Base-by-base conservation (phyloP, 1,140 invertebrate genomes). In the Anastrepha ludens region DNA sequence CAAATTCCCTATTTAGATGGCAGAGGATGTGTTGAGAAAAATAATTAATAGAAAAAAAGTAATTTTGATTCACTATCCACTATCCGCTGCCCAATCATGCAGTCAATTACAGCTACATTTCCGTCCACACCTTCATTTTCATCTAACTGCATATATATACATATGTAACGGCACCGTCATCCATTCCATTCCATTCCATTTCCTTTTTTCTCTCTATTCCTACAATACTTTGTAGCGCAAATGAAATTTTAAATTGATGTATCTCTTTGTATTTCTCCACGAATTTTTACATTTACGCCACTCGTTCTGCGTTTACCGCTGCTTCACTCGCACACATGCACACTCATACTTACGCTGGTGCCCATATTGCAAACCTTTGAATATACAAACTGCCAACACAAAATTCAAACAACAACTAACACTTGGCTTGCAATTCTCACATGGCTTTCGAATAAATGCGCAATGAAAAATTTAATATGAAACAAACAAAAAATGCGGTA, bases 401-500 rank as follows among this genome's bases (percentile, higher is more conserved):
- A 44, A 70, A 78, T 78, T 20, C 0, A 67, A 67, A 29, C 20
- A 67, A 67, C 44, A 55, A 78, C 41, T 29, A 4, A 78, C 70
- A 81, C 47, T 58, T 39, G 74, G 44, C 74, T 29, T 81, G 17
- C n/a, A 55, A 59, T 81, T 87, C 29, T 47, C 44, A 67, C 44
- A 41, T 81, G 55, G 50, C 39, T n/a, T 87, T 17, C 50, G 74
- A 89, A 41, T 39, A 59, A 62, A 39, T 86, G 65, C 65, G 9
- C 50, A 62, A 62, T 13, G n/a, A 17, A 62, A 15, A 62, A 15
- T 62, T n/a, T 15, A 78, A 70, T 1, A 15, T 7, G 41, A 62
- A 64, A 85, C 4, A 67, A 86, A 65, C 47, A 55, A 47, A 20
- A 20, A 50, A 65, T 47, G 9, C 60, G n/a, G 2, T 17, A 44